Evolutionary conservation across 2,888 invertebrate species (phyloP).

Genomic region (Melieria crassipennis): DNA sequence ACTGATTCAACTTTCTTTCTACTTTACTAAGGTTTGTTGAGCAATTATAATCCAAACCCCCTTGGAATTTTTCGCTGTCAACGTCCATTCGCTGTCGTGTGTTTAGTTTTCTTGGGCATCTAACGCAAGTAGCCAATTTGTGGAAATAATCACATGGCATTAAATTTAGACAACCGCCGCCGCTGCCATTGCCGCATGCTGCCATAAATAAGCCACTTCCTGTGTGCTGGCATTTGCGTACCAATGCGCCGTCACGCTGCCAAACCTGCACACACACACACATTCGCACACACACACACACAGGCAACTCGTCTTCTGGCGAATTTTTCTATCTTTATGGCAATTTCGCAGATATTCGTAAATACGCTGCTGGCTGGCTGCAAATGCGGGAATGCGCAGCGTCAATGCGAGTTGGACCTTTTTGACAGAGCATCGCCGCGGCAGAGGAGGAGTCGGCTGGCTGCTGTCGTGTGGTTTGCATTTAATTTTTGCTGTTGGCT

Average conservation of each 20-base stretch:
- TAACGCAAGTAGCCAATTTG: not conserved
- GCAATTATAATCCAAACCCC: too few species aligned
- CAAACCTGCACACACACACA: not conserved
- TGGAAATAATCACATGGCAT: slow-evolving; percentile 20
- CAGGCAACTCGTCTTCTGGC: too few species aligned
- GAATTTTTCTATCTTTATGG: too few species aligned
- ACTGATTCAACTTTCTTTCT: not conserved
- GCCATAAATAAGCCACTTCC: slow-evolving; percentile 28
- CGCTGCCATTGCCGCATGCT: slow-evolving; percentile 7
- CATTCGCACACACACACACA: not conserved
- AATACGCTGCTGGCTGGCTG: too few species aligned
- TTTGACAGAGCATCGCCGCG: too few species aligned
- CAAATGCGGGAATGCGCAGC: too few species aligned
- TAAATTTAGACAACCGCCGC: slow-evolving; percentile 6
- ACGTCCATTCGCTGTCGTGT: not conserved
- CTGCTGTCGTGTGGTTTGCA: too few species aligned
- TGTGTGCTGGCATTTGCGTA: slow-evolving; percentile 8
- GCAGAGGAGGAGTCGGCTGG: too few species aligned
- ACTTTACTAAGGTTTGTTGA: too few species aligned
- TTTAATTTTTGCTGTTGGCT: not conserved
- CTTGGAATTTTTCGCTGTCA: not conserved
- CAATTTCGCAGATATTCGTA: too few species aligned
- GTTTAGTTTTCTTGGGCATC: slow-evolving; percentile 4
- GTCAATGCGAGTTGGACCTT: too few species aligned
- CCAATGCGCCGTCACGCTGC: not conserved